Conservation (phyloP, 2,797 vertebrate genomes). For the Halcyon smyrnensis region DNA sequence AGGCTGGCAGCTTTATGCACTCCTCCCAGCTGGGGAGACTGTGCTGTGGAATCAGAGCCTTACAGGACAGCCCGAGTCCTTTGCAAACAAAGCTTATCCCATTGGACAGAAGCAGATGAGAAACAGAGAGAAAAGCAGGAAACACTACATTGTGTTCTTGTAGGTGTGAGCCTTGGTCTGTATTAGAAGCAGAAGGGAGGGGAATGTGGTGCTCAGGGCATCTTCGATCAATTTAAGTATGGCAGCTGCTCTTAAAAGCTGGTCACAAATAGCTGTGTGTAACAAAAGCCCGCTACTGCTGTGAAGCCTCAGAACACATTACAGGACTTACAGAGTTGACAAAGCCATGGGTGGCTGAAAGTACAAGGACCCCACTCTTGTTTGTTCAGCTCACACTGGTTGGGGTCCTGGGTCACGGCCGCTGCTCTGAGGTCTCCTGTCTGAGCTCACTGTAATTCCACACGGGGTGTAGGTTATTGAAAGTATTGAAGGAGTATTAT, state of each 20-base stretch:
- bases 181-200: neutral
- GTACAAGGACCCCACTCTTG: accelerated
- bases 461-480: neutral
- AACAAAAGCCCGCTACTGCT: neutral
- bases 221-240: accelerated
- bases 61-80: neutral
- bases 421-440: neutral
- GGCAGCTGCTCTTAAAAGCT: neutral
- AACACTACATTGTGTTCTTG: neutral
- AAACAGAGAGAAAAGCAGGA: neutral
- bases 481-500: neutral
- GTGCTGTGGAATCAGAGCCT: neutral
- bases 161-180: neutral
- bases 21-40: accelerated
- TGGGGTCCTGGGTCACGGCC: neutral
- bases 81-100: neutral
- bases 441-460: neutral
- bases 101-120: neutral
- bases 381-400: neutral
- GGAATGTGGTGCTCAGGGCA: neutral
- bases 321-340: neutral
- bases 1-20: neutral
- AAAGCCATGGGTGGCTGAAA: neutral
- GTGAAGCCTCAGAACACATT: neutral
- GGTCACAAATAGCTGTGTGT: neutral